Conservation (phyloP, 2,888 invertebrate species). For the Hypercompe scribonia region DNA sequence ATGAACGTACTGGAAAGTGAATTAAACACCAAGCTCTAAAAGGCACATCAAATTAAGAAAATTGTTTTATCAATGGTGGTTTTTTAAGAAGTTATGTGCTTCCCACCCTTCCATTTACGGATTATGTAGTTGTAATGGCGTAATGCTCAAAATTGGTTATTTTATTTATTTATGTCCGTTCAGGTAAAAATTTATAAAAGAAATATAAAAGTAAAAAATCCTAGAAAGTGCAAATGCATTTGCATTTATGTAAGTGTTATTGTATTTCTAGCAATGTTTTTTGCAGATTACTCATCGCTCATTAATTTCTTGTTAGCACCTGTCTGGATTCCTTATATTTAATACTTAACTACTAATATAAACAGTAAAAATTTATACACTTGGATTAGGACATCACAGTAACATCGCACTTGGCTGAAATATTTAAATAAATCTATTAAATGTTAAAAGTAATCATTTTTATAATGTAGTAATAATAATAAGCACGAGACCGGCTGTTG, state of each 20-base stretch:
- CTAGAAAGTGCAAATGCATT: not conserved
- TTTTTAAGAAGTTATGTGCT: no score
- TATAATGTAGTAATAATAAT: no score
- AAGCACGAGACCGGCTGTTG: no score
- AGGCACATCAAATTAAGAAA: no score
- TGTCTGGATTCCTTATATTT: no score
- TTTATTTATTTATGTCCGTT: not conserved
- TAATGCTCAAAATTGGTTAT: not conserved
- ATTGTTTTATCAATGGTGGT: no score
- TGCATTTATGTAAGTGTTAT: not conserved
- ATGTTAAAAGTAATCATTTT: no score
- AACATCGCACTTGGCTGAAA: no score
- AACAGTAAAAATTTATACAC: not conserved
- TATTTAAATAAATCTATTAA: no score
- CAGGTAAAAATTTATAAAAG: not conserved
- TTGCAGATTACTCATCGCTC: not conserved
- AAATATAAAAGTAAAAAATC: not conserved
- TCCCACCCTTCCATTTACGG: not conserved
- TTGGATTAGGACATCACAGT: not conserved
- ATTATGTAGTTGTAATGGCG: not conserved
- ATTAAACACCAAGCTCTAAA: no score
- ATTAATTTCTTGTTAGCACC: not conserved
- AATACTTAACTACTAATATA: not conserved
- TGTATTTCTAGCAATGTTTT: not conserved
- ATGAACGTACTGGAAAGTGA: no score